Evolutionary conservation across 1,140 invertebrate genomes (phyloP).

Genomic region (Carposina sasakii): DNA sequence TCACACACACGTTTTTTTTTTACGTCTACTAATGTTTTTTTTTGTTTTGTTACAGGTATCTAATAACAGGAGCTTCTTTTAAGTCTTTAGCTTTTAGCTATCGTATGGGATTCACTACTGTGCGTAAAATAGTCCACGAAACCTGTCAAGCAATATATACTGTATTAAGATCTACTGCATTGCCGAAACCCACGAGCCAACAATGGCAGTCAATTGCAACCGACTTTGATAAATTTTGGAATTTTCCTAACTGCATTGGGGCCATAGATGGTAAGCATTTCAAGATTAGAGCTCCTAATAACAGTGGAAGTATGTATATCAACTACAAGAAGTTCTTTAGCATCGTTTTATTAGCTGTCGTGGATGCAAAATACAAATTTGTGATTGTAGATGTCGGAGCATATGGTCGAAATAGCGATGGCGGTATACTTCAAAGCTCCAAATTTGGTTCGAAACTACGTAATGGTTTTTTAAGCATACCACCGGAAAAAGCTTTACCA

Average conservation of each 20-base stretch:
- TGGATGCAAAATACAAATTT: conserved; percentile 20
- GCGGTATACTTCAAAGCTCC: conserved; percentile 36
- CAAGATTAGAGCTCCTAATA: not conserved
- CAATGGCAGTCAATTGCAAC: not conserved
- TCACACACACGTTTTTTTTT: no score
- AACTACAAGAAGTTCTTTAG: conserved; percentile 7
- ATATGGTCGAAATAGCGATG: conserved; percentile 43
- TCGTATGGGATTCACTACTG: conserved; percentile 5
- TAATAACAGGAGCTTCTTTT: not conserved
- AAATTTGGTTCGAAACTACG: conserved; percentile 29
- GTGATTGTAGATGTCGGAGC: conserved; percentile 45
- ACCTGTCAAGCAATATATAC: conserved; percentile 1
- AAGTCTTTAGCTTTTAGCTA: conserved; percentile 1
- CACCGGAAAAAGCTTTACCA: conserved; percentile 22
- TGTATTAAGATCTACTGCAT: not conserved
- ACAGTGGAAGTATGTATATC: conserved; percentile 2
- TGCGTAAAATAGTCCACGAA: conserved; percentile 5
- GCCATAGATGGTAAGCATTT: no score
- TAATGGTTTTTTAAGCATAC: conserved; percentile 28
- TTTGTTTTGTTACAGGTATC: conserved; percentile 7
- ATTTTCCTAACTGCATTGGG: no score
- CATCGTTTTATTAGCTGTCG: conserved; percentile 1
- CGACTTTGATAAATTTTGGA: conserved; percentile 1
- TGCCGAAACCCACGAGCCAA: conserved; percentile 1
- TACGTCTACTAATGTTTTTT: no score